phyloP scores from a whole-genome alignment of 2,888 invertebrate genomes.

The Leucoma salicis region DNA sequence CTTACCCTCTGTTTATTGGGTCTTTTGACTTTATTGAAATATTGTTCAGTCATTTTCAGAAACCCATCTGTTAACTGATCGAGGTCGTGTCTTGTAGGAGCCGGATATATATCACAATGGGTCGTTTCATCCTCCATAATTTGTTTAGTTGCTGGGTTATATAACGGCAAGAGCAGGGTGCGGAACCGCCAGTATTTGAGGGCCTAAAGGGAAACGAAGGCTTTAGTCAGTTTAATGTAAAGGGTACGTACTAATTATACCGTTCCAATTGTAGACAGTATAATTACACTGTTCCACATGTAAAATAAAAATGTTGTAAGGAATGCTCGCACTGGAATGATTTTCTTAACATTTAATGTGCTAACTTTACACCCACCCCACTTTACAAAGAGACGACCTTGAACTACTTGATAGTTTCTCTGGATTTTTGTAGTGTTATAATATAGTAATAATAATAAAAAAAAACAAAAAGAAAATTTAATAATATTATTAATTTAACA shows the following conservation, averaged over 20 bases:
- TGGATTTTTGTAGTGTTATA: no score
- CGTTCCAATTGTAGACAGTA: no score
- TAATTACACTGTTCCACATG: no score
- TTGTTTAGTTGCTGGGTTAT: slow-evolving; percentile 89
- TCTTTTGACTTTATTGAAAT: slow-evolving; percentile 94
- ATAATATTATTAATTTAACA: no score
- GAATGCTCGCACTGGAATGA: no score
- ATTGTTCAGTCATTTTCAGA: slow-evolving; percentile 91
- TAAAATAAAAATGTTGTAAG: neutral
- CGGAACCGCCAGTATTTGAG: slow-evolving; percentile 96
- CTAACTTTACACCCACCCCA: no score
- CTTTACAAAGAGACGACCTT: no score
- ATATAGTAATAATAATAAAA: no score
- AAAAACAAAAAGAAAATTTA: no score
- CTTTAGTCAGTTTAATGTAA: neutral
- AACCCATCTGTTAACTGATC: slow-evolving; percentile 88
- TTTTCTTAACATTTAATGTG: no score
- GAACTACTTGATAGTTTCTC: no score
- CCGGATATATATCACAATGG: slow-evolving; percentile 93
- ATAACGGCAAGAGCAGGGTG: slow-evolving; percentile 92
- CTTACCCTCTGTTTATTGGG: slow-evolving; percentile 91
- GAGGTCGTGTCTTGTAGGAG: slow-evolving; percentile 81
- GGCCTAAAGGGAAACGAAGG: slow-evolving; percentile 74
- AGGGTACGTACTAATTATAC: no score
- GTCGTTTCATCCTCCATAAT: slow-evolving; percentile 87